Evolutionary conservation across 2,888 invertebrate species (phyloP), one percentile per base, ranked within the genome.

Genomic region (Parnassius smintheus): DNA sequence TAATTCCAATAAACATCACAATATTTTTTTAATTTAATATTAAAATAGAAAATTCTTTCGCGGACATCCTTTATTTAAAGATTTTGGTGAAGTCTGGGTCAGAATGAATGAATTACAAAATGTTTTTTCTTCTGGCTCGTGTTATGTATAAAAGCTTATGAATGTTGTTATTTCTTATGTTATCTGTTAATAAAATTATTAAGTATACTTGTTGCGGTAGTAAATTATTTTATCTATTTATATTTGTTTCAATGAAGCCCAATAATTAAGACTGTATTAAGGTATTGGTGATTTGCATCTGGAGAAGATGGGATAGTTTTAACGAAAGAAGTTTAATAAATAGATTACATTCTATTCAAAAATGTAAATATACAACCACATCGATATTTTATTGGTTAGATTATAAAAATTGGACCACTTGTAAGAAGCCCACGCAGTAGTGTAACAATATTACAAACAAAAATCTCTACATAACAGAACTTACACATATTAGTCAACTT

Each of bases 381-480:
- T 91, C 89, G 84, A 91, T 90, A 91, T 88, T 91, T 90, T 89
- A 91, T 90, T 91, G 90, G 91, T 91, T 91, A 91, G 88, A 84
- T 91, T 91, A 91, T 91, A 91, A 91, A 91, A 91, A 91, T 90
- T 91, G 91, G 91, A 89, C 91, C 91, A 82, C 86, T 80, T 81
- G 82, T 82, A 81, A 85, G 88, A 82, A 86, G 88, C 88, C 89
- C 90, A 82, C 78, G 80, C 82, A 83, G 86, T 86, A 88, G 79
- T 90, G 82, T 89, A 91, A 91, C 91, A 91, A 91, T 88, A 88
- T 90, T 91, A 90, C 91, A 91, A 91, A 91, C 89, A 90, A 91
- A 91, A 91, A 89, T 86, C 87, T 90, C 90, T 91, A 91, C 91
- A 91, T 90, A 91, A 91, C 91, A 91, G 86, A 91, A 91, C 91